Conservation (phyloP, 2,888 invertebrate species). For the Sinhomidia bicolor region DNA sequence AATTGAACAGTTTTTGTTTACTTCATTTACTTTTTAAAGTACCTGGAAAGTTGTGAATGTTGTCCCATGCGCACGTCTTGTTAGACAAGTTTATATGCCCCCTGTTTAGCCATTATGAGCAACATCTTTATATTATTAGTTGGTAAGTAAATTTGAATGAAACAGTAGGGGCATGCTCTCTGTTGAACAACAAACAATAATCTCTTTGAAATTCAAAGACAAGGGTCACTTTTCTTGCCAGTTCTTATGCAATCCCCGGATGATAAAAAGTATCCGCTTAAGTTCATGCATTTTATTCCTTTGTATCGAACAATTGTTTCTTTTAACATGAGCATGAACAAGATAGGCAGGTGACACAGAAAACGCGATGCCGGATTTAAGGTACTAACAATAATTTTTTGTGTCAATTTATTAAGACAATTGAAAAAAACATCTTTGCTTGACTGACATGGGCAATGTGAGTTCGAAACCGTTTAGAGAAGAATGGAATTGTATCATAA, state of each 20-base stretch:
- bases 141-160: too few species aligned
- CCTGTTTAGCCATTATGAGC: too few species aligned
- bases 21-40: too few species aligned
- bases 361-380: background rate
- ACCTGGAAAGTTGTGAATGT: too few species aligned
- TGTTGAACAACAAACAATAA: conserved; percentile 40
- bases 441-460: background rate
- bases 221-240: conserved; percentile 38
- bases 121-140: background rate
- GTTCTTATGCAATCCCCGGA: conserved; percentile 43
- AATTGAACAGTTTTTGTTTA: background rate
- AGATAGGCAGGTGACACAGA: conserved; percentile 17
- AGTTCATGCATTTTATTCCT: background rate
- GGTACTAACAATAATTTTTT: background rate
- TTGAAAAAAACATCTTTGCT: background rate
- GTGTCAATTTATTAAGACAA: conserved; percentile 33
- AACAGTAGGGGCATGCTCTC: conserved; percentile 28
- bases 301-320: background rate
- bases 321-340: background rate
- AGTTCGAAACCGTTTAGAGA: too few species aligned
- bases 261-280: conserved; percentile 6
- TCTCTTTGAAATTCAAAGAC: background rate
- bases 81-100: conserved; percentile 63
- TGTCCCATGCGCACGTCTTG: conserved; percentile 15
- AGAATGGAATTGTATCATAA: too few species aligned